Evolutionary conservation across 2,113 vertebrate genomes (phyloP).

Genomic region (Trichechus manatus): DNA sequence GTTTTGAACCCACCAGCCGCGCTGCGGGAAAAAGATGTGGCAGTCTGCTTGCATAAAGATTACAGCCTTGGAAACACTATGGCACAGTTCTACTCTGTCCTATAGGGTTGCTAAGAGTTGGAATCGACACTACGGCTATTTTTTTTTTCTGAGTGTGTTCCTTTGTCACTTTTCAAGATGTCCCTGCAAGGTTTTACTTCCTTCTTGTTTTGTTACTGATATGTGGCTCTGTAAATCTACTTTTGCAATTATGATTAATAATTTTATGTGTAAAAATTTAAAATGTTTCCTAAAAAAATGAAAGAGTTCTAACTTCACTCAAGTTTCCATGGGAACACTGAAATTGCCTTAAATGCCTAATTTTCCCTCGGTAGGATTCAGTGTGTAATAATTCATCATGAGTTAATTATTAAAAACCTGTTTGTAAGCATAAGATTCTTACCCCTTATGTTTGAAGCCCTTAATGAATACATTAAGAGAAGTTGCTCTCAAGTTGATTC

Average conservation of each 20-base stretch:
- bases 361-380: not conserved
- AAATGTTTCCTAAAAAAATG: not conserved
- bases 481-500: too few species aligned
- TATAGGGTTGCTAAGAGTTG: too few species aligned
- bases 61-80: not conserved
- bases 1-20: not conserved
- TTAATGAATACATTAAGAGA: not conserved
- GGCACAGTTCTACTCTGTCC: not conserved
- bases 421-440: not conserved
- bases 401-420: conserved; percentile 30
- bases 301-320: not conserved
- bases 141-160: too few species aligned
- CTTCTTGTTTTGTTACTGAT: not conserved
- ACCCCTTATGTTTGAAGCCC: not conserved
- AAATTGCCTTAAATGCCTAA: not conserved
- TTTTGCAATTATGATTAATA: not conserved
- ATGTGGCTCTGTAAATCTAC: not conserved
- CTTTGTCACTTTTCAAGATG: too few species aligned
- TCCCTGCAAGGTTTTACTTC: not conserved
- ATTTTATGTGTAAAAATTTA: not conserved
- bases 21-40: too few species aligned
- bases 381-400: not conserved
- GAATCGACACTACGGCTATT: too few species aligned
- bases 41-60: not conserved
- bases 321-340: not conserved